These are phyloP conservation scores for Sturnus vulgaris DNA, from an alignment of 2,113 vertebrate genomes.

Conservation along the genomic window DNA sequence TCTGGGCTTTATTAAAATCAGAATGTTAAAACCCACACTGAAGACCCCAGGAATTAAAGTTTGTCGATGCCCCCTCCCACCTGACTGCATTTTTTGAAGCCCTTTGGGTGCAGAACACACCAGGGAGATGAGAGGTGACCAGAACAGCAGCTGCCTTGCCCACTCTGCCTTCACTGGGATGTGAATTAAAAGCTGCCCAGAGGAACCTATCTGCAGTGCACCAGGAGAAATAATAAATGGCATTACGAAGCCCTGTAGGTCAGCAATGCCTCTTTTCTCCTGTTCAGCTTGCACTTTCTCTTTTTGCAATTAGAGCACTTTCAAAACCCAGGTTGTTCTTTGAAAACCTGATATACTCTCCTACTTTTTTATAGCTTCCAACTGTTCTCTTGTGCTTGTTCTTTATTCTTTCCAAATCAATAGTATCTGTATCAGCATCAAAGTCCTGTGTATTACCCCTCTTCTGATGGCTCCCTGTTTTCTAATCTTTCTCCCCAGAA, in stretches of 20 bases:
- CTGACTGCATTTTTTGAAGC: neutral
- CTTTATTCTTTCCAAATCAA: conserved; percentile 16
- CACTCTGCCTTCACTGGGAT: neutral
- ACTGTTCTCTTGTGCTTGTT: neutral
- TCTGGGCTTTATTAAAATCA: neutral
- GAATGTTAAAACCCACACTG: neutral
- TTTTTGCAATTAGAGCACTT: neutral
- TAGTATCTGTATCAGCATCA: neutral
- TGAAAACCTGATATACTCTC: neutral
- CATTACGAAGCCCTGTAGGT: neutral
- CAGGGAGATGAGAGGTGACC: neutral
- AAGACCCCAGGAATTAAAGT: neutral
- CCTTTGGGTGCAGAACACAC: neutral
- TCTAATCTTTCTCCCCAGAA: neutral
- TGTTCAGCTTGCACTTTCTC: neutral
- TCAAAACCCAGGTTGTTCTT: neutral
- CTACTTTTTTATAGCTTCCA: neutral
- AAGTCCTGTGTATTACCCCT: neutral
- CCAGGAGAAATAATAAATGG: neutral
- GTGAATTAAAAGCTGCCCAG: neutral
- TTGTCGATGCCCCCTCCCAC: neutral
- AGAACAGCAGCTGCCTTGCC: neutral
- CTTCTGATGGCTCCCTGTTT: neutral
- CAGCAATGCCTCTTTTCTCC: neutral
- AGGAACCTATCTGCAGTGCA: neutral